phyloP scores from a whole-genome alignment of 2,797 vertebrate species.

The Alosa sapidissima region DNA sequence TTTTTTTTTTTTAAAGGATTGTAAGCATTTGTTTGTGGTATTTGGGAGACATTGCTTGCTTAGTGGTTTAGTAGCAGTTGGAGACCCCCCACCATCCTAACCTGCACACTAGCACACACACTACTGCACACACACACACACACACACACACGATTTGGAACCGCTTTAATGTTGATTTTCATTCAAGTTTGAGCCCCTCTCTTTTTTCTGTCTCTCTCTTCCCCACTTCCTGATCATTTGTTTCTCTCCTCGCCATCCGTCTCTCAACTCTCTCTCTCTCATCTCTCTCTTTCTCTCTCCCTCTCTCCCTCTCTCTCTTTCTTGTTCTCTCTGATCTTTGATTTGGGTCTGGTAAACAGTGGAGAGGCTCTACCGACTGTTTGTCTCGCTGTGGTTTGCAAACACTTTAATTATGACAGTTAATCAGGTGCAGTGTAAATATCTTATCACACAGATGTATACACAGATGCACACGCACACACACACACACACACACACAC shows the following conservation, averaged over 20 bases:
- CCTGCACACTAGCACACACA: neutral
- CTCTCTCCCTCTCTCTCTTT: neutral
- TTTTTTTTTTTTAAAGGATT: no score
- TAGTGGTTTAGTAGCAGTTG: no score
- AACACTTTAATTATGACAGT: slow-evolving; percentile 22
- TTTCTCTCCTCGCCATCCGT: slow-evolving; percentile 8
- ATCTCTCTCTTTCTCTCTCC: neutral
- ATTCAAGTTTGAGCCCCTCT: neutral
- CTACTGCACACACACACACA: neutral
- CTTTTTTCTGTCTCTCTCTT: neutral
- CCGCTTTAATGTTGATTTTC: neutral
- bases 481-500: slow-evolving; percentile 27
- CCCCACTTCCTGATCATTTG: neutral
- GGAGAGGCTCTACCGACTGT: slow-evolving; percentile 4
- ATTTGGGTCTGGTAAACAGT: slow-evolving; percentile 12
- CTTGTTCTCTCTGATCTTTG: slow-evolving; percentile 1
- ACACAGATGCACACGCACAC: slow-evolving; percentile 2
- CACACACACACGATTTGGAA: neutral
- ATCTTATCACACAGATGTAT: slow-evolving; percentile 14
- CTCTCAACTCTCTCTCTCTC: neutral
- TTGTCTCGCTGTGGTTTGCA: slow-evolving; percentile 19
- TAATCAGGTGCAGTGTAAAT: slow-evolving; percentile 25
- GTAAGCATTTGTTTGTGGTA: neutral
- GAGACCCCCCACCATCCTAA: neutral
- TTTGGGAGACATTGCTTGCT: neutral